Evolutionary conservation across 2,113 vertebrate species (phyloP).

Genomic region (Hoplias malabaricus): DNA sequence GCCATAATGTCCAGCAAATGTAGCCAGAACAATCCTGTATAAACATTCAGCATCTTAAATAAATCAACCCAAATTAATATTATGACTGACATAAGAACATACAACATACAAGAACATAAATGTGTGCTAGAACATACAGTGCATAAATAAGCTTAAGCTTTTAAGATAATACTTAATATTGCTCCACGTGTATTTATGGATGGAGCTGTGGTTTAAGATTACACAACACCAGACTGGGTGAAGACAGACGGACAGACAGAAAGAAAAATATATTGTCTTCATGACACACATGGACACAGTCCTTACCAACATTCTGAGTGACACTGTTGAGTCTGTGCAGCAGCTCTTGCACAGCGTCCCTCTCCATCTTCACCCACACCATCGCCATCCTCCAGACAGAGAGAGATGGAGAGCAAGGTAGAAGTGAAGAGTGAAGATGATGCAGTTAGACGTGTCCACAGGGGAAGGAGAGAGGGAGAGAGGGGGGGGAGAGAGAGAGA

Average conservation of each 20-base stretch:
- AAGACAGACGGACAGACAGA: not conserved
- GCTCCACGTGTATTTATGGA: too few species aligned
- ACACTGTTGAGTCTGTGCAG: slow-evolving; percentile 48
- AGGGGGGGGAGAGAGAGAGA: slow-evolving; percentile 25
- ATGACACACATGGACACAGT: slow-evolving; percentile 20
- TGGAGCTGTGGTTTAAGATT: not conserved
- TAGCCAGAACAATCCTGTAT: not conserved
- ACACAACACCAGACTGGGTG: not conserved
- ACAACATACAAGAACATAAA: too few species aligned
- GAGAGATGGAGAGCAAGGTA: not conserved
- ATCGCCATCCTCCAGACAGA: slow-evolving; percentile 44
- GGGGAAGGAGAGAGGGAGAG: not conserved
- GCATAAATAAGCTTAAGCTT: too few species aligned
- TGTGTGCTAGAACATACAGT: too few species aligned
- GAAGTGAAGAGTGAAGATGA: too few species aligned
- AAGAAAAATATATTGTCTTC: not conserved
- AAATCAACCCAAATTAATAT: not conserved
- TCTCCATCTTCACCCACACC: slow-evolving; percentile 47
- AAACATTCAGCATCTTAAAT: not conserved
- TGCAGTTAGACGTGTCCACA: too few species aligned
- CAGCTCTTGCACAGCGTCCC: slow-evolving; percentile 34
- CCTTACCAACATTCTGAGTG: slow-evolving; percentile 51
- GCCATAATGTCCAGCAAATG: not conserved
- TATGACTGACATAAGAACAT: not conserved
- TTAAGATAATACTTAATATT: too few species aligned